phyloP scores from a whole-genome alignment of 1,140 invertebrate genomes.

The Mercenaria mercenaria region DNA sequence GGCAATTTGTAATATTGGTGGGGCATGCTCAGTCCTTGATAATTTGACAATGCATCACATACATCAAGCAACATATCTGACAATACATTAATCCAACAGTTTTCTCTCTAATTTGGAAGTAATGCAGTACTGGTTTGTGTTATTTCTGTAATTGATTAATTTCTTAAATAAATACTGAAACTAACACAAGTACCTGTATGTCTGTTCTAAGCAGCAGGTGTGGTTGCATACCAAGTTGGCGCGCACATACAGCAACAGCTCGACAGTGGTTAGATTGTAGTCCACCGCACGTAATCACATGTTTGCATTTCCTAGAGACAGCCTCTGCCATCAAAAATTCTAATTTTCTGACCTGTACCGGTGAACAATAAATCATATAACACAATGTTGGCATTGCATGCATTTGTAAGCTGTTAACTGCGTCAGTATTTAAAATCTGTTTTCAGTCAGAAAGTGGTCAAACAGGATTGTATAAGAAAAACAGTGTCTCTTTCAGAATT shows the following conservation, averaged over 20 bases:
- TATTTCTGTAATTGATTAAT: too few relatives aligned
- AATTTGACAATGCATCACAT: too few relatives aligned
- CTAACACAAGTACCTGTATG: slow-evolving; percentile 74
- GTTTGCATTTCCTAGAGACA: slow-evolving; percentile 72
- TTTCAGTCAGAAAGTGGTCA: background rate
- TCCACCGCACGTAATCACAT: slow-evolving; percentile 82
- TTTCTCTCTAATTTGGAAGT: too few relatives aligned
- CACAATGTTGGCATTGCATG: background rate
- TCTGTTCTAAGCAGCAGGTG: slow-evolving; percentile 80
- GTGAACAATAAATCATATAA: too few relatives aligned
- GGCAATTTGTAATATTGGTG: too few relatives aligned
- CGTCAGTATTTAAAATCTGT: background rate
- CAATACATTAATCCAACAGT: too few relatives aligned
- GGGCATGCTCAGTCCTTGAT: too few relatives aligned
- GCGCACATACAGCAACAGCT: slow-evolving; percentile 74
- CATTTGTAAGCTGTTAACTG: background rate
- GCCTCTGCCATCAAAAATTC: slow-evolving; percentile 84
- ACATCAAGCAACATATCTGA: too few relatives aligned
- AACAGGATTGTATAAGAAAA: background rate
- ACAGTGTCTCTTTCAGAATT: too few relatives aligned
- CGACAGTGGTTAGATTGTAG: slow-evolving; percentile 83
- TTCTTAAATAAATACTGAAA: too few relatives aligned
- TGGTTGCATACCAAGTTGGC: slow-evolving; percentile 76
- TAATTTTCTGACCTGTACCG: slow-evolving; percentile 79
- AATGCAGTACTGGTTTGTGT: too few relatives aligned